Conservation (phyloP, 2,797 vertebrate species). For the Oreonectes daqikongensis region DNA sequence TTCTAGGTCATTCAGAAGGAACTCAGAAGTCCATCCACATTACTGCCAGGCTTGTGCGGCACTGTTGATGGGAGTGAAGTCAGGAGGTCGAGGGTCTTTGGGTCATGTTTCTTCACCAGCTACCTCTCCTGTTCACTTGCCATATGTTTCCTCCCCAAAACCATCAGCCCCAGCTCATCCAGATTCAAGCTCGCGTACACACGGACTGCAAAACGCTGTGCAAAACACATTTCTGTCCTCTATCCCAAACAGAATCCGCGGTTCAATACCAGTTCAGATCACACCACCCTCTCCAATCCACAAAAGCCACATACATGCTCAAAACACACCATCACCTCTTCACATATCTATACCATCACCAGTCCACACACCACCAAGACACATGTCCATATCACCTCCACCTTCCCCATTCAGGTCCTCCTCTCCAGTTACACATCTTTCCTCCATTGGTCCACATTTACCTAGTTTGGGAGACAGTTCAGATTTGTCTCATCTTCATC, state of each 20-base stretch:
- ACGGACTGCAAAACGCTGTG: background rate
- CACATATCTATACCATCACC: conserved; percentile 32
- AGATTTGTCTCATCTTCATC: conserved; percentile 72
- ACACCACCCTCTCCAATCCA: conserved; percentile 37
- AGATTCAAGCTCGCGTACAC: background rate
- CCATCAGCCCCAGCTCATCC: background rate
- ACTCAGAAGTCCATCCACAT: conserved; percentile 48
- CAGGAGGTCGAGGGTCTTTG: conserved; percentile 56
- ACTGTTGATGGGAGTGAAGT: conserved; percentile 56
- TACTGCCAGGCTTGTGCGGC: conserved; percentile 66
- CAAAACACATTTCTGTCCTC: conserved; percentile 1
- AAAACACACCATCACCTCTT: conserved; percentile 21
- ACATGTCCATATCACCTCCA: conserved; percentile 8
- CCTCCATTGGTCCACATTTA: conserved; percentile 22
- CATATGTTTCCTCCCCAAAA: conserved; percentile 4
- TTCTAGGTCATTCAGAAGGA: conserved; percentile 51
- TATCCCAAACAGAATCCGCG: background rate
- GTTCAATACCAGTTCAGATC: conserved; percentile 41
- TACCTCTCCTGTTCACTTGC: conserved; percentile 11
- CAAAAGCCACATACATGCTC: background rate
- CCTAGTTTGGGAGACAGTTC: conserved; percentile 59
- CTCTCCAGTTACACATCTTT: conserved; percentile 31
- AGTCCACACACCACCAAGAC: conserved; percentile 10
- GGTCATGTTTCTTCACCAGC: conserved; percentile 41
- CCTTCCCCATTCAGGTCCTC: no score